These are phyloP conservation scores for Drosophila limbata DNA, from an alignment of 2,888 invertebrate species.

Conservation along the genomic window DNA sequence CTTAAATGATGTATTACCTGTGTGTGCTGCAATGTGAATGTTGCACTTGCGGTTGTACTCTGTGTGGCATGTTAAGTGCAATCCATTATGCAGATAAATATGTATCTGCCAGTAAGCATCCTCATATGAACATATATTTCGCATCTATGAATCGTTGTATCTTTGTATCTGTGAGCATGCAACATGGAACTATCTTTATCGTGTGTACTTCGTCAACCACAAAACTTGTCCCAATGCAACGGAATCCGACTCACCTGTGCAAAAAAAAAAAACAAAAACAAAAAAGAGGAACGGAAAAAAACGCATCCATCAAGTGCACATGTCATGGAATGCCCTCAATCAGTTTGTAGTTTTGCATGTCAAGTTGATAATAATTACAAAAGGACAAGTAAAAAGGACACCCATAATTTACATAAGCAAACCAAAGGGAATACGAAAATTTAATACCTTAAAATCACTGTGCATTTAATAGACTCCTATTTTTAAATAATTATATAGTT, in stretches of 20 bases:
- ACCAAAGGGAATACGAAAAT: background rate
- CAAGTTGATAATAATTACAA: slow-evolving; percentile 31
- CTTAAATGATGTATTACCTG: slow-evolving; percentile 77
- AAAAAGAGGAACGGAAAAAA: slow-evolving; percentile 5
- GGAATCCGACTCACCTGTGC: slow-evolving; percentile 23
- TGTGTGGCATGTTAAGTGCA: slow-evolving; percentile 79
- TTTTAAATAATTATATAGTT: background rate
- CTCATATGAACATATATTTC: background rate
- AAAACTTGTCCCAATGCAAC: slow-evolving; percentile 21
- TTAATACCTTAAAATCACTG: background rate
- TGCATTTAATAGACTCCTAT: background rate
- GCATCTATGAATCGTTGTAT: slow-evolving; percentile 4
- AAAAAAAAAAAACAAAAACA: background rate
- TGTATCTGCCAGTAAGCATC: slow-evolving; percentile 32
- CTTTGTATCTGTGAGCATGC: slow-evolving; percentile 6
- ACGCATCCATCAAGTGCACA: slow-evolving; percentile 32
- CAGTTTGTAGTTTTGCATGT: slow-evolving; percentile 36
- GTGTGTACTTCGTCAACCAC: slow-evolving; percentile 15
- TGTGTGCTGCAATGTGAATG: slow-evolving; percentile 31
- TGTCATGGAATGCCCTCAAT: slow-evolving; percentile 41
- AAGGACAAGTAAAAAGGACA: slow-evolving; percentile 11
- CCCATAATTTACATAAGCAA: background rate
- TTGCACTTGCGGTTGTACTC: slow-evolving; percentile 59
- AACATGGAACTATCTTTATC: slow-evolving; percentile 17
- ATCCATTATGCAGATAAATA: slow-evolving; percentile 77